These are phyloP conservation scores for Andrena fulva DNA, from an alignment of 2,888 invertebrate species.

Conservation along the genomic window DNA sequence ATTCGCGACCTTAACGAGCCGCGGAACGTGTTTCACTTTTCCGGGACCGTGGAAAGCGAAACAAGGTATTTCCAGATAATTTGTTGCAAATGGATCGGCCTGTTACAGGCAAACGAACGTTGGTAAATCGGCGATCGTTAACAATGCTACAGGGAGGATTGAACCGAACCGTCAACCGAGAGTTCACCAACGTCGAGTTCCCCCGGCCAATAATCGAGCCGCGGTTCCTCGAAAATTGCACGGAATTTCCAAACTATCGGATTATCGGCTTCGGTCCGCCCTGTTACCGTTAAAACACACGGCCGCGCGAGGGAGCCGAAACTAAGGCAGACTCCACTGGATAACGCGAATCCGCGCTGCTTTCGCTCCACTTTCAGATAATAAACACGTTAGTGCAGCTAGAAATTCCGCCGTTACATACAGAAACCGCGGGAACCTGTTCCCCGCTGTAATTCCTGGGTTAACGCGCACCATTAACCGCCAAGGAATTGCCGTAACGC, in stretches of 20 bases:
- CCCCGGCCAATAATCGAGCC: not conserved
- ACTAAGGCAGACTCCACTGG: conserved; percentile 9
- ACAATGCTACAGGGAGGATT: not conserved
- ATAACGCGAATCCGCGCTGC: conserved; percentile 30
- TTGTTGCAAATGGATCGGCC: not conserved
- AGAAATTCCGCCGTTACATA: conserved; percentile 1
- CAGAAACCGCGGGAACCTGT: not conserved
- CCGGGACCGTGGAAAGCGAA: not conserved
- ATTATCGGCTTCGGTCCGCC: not conserved
- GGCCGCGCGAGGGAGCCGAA: not conserved
- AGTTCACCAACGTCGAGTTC: not conserved
- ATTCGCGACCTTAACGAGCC: not conserved
- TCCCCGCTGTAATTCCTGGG: not conserved
- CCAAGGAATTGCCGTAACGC: not conserved
- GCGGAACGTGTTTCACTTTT: not conserved
- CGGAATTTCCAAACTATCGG: conserved; percentile 28
- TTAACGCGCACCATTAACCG: not conserved
- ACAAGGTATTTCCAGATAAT: not conserved
- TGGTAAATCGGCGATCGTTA: not conserved
- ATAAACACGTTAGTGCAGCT: conserved; percentile 10
- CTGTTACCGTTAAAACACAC: conserved; percentile 23
- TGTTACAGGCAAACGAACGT: not conserved
- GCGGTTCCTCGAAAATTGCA: not conserved
- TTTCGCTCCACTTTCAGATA: conserved; percentile 18
- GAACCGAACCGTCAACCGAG: not conserved